These are phyloP conservation scores for Zaprionus gabonicus DNA, from an alignment of 1,140 invertebrate species.

Conservation along the genomic window DNA sequence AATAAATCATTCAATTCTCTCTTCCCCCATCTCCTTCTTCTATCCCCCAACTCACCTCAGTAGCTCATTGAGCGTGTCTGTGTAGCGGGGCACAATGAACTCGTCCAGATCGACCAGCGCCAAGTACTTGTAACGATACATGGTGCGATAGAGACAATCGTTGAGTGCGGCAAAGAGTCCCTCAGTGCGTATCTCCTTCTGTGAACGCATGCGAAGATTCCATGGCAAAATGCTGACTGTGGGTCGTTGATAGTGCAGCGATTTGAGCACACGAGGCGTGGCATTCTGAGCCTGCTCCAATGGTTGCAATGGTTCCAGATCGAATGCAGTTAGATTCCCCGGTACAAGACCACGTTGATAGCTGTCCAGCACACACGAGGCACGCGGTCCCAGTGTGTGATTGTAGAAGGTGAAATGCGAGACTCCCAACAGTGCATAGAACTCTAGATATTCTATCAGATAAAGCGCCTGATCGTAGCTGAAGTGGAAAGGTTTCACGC, in stretches of 20 bases:
- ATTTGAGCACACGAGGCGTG: conserved; percentile 58
- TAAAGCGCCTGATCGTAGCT: conserved; percentile 93
- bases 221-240: conserved; percentile 93
- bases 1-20: not conserved
- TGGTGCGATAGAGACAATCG: conserved; percentile 96
- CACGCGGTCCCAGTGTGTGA: conserved; percentile 92
- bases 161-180: conserved; percentile 96
- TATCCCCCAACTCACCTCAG: conserved; percentile 85
- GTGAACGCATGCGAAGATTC: conserved; percentile 94
- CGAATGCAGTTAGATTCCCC: conserved; percentile 65
- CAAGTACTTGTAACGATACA: conserved; percentile 92
- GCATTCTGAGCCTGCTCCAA: conserved; percentile 55
- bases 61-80: conserved; percentile 88
- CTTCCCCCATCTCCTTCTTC: not conserved
- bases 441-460: conserved; percentile 96
- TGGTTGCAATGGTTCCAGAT: conserved; percentile 59
- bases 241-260: conserved; percentile 84
- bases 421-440: conserved; percentile 94
- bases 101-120: conserved; percentile 96
- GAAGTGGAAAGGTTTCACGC: conserved; percentile 97
- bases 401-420: conserved; percentile 97
- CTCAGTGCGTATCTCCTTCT: conserved; percentile 96
- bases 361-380: conserved; percentile 90
- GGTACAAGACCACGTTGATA: conserved; percentile 86
- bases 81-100: conserved; percentile 93